Base-by-base conservation (phyloP, 2,888 invertebrate species). In the Caenorhabditis sp. region DNA sequence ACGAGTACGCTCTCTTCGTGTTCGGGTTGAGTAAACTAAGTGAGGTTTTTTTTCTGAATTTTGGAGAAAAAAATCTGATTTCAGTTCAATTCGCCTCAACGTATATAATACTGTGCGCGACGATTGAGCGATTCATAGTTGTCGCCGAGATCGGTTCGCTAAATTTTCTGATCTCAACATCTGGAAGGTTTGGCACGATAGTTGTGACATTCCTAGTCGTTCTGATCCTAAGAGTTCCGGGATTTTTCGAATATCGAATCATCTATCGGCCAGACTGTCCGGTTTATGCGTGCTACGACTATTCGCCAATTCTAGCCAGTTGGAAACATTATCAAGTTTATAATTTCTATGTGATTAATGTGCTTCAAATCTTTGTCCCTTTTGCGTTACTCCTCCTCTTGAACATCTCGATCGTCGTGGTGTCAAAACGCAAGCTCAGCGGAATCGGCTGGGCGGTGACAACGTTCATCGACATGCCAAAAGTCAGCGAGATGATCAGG, bases 31-130 rank as follows among this genome's bases (percentile, higher is more conserved):
- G 81, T 49, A 66, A 81, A 58, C 55, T 84, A 27, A 78, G 84
- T 84, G 49, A 63, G 77, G 58, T 27, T 1, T 3, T 6, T 26
- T 5, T 5, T 19, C 12, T 3, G 2, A 60, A 60, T 27, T 23
- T 21, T 49, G 6, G 10, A 14, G 19, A 58, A 37, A 21, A 10
- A 19, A 37, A 5, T 1, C 6, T 31, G 14, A 31, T 31, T 36
- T 62, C 68, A 84, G 84, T 81, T 36, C 84, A 84, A 81, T 83
- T 83, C 53, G 82, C 84, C 1, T 81, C 84, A 21, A 84, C 84
- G 1, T 84, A 82, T 67, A 77, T 84, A 68, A 82, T 84, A 8
- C 61, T 84, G 3, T 82, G 83, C 55, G 84, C 84, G 3, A 84
- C 83, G 1, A 64, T 83, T 19, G 84, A 84, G 57, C 66, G 84